Evolutionary conservation across 2,113 vertebrate genomes (phyloP).

Genomic region (Alouatta palliata): DNA sequence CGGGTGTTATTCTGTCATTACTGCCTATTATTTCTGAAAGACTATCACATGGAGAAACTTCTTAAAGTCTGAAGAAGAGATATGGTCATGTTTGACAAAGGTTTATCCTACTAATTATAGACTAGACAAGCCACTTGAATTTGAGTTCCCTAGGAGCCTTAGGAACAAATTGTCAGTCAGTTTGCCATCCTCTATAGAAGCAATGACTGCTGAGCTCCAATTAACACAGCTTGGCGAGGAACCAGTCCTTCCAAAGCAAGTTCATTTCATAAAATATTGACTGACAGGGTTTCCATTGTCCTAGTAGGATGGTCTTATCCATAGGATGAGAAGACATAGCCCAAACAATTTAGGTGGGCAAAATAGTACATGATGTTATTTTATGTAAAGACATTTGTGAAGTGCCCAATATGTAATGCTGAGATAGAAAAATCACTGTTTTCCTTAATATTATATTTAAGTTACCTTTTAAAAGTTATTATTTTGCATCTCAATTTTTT

Average conservation of each 20-base stretch:
- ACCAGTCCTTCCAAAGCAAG: neutral
- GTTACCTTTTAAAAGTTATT: neutral
- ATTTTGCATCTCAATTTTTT: constrained; percentile 4
- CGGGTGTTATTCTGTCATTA: neutral
- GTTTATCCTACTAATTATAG: neutral
- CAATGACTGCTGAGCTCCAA: neutral
- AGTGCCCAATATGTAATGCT: neutral
- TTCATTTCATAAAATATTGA: constrained; percentile 5
- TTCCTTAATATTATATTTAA: neutral
- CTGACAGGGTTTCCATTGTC: neutral
- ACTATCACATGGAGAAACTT: neutral
- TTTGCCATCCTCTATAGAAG: neutral
- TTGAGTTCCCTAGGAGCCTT: neutral
- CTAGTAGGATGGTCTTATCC: neutral
- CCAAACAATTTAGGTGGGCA: neutral
- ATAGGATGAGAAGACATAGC: neutral
- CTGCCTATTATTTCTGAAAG: neutral
- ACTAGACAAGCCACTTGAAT: neutral
- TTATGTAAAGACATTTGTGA: neutral
- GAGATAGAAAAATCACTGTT: neutral
- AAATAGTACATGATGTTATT: neutral
- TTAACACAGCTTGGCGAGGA: neutral
- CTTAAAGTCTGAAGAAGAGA: constrained; percentile 11
- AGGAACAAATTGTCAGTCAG: constrained; percentile 19
- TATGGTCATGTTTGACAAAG: neutral